Percentiles rank a stretch among this genome's conserved stretches.
phyloP scores from a whole-genome alignment of 2,888 invertebrate genomes.

The Idaea straminata region DNA sequence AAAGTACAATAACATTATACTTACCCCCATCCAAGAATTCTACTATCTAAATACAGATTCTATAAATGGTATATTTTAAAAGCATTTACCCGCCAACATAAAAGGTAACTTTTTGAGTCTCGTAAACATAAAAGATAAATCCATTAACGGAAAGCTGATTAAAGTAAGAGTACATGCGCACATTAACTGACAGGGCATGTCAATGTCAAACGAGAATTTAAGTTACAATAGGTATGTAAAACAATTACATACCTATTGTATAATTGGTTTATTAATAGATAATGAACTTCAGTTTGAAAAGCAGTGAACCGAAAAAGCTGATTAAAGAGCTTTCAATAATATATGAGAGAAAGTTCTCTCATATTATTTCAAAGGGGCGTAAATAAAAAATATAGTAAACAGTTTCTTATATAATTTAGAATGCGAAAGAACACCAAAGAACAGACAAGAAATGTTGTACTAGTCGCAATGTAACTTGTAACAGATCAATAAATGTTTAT shows the following conservation, averaged over 20 bases:
- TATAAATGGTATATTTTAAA: background rate
- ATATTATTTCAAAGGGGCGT: no score
- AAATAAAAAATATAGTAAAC: no score
- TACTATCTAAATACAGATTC: background rate
- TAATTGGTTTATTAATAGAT: background rate
- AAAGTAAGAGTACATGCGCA: conserved; percentile 13
- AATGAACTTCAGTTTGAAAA: background rate
- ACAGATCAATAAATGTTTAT: background rate
- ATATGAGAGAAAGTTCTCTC: no score
- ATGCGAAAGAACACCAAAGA: background rate
- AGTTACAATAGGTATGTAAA: background rate
- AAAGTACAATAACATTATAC: no score
- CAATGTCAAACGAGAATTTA: conserved; percentile 28
- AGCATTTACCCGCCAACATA: background rate
- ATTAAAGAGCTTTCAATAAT: no score
- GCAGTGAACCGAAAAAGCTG: no score
- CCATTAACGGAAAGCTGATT: conserved; percentile 39
- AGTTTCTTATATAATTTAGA: no score
- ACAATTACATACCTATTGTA: background rate
- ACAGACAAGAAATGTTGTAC: background rate
- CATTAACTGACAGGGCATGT: conserved; percentile 40
- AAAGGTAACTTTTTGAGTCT: conserved; percentile 4
- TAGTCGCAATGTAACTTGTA: background rate
- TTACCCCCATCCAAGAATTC: no score
- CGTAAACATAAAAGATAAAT: conserved; percentile 24